phyloP scores from a whole-genome alignment of 2,113 vertebrate species.

The Thunnus maccoyii region DNA sequence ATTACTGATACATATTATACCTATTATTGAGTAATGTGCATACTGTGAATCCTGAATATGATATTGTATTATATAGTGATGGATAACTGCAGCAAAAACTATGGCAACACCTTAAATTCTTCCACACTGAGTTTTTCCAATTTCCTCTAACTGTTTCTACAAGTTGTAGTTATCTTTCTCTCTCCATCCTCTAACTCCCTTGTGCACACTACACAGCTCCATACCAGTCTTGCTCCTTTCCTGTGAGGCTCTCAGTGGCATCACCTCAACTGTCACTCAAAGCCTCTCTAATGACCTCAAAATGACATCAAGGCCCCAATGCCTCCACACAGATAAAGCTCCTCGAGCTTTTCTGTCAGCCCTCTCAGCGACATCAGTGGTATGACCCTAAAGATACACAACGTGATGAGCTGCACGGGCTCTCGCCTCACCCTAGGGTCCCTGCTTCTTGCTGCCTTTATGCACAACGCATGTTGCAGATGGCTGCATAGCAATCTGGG shows the following conservation, averaged over 20 bases:
- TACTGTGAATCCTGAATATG: neutral
- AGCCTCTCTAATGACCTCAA: conserved; percentile 71
- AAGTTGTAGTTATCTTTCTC: neutral
- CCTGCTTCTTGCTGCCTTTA: neutral
- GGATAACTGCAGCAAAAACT: conserved; percentile 4
- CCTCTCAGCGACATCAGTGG: conserved; percentile 54
- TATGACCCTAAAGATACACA: conserved; percentile 54
- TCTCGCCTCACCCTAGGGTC: conserved; percentile 24
- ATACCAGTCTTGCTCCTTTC: conserved; percentile 34
- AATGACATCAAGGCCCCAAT: conserved; percentile 62
- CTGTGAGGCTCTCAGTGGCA: conserved; percentile 54
- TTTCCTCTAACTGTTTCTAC: neutral
- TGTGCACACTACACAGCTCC: neutral
- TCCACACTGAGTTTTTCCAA: neutral
- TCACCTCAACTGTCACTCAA: conserved; percentile 78
- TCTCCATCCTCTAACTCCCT: conserved; percentile 31
- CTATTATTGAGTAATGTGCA: conserved; percentile 7
- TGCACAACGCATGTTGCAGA: conserved; percentile 29
- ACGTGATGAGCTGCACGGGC: conserved; percentile 40
- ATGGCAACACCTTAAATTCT: neutral
- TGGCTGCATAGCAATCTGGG: conserved; percentile 21
- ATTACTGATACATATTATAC: neutral
- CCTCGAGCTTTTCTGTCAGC: conserved; percentile 55
- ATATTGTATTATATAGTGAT: neutral
- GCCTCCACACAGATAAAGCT: conserved; percentile 61